phyloP scores from a whole-genome alignment of 2,797 vertebrate species.

The Trachops cirrhosus region DNA sequence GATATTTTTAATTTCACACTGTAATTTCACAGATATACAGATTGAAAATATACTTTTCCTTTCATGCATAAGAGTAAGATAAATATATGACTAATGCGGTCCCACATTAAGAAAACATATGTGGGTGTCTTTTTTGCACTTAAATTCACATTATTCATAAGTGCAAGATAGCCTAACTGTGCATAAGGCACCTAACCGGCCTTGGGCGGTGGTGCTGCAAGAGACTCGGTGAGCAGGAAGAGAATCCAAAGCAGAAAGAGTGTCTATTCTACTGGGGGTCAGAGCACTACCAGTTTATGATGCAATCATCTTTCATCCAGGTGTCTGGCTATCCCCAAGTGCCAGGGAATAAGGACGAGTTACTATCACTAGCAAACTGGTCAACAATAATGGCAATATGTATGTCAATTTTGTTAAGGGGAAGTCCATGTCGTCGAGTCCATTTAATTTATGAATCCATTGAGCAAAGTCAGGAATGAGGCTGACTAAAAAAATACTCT shows the following conservation, averaged over 20 bases:
- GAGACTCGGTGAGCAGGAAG: neutral
- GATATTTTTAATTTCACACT: neutral
- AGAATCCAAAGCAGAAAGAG: neutral
- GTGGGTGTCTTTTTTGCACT: conserved; percentile 10
- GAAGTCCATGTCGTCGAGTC: neutral
- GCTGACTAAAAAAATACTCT: neutral
- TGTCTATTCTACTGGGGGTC: neutral
- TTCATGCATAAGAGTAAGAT: neutral
- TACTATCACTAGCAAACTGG: neutral
- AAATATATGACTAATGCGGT: neutral
- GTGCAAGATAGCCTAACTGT: neutral
- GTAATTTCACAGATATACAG: neutral
- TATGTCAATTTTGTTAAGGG: neutral
- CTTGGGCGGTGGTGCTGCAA: neutral
- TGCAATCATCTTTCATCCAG: neutral
- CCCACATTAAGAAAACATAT: neutral
- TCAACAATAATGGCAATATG: neutral
- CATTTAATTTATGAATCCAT: neutral
- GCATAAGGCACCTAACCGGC: neutral
- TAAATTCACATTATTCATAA: neutral
- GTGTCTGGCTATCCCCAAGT: neutral
- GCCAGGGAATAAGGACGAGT: neutral
- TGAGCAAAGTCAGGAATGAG: neutral
- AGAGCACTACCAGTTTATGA: neutral
- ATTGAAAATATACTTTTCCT: neutral